Base-by-base conservation (phyloP, 2,797 vertebrate species). In the Cryptoblepharus egeriae region DNA sequence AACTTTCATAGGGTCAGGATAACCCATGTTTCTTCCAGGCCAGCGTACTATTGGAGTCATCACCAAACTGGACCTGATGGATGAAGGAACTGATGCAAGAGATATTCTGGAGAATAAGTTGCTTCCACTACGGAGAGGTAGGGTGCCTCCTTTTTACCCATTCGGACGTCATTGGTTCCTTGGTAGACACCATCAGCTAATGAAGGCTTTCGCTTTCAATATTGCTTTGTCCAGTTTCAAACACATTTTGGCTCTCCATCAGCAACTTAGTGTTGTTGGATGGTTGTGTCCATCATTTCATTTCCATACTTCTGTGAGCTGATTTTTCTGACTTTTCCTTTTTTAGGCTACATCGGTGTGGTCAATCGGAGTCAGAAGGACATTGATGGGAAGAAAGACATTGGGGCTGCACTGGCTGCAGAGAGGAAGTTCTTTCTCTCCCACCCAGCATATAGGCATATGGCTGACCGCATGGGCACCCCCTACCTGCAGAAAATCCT, bases 351-450 rank as follows among this genome's bases (percentile, higher is more conserved):
- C 94, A 96, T 99, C 0, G 99, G 99, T 2, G 99, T 99, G 88
- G 99, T 99, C 88, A 99, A 99, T 95, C 95, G 99, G 89, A 99
- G 98, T 93, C 99, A 99, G 95, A 99, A 99, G 89, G 99, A 99
- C 94, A 99, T 99, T 0, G 99, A 99, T 81, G 99, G 99, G 68
- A 99, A 92, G 92, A 99, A 99, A 92, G 98, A 99, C 82, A 99
- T 99, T 89, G 96, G 95, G 0, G 97, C 98, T 1, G 98, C 99
- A 26, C 94, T 99, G 92, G 96, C 95, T 1, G 98, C 98, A 0
- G 99, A 99, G 91, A 97, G 98, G 83, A 99, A 99, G 89, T 99
- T 99, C 90, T 99, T 99, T 86, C 96, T 99, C 75, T 97, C 98
- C 20, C 99, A 99, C 76, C 97, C 98, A 1, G 95, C 96, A 0